Conservation (phyloP, 2,888 invertebrate genomes). For the Bembecia ichneumoniformis region DNA sequence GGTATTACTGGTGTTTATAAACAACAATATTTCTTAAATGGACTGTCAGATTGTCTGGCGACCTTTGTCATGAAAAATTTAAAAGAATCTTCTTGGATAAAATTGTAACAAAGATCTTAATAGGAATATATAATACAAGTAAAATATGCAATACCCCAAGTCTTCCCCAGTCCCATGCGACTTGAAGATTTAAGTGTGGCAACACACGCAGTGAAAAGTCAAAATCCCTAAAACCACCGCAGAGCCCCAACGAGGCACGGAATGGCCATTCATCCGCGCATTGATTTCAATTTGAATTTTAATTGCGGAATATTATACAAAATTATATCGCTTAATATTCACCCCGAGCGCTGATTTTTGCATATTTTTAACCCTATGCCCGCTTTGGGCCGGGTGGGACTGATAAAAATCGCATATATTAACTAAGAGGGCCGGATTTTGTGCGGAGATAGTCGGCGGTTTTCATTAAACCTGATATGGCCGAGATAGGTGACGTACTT, state of each 20-base stretch:
- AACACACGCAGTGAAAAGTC: constrained; percentile 6
- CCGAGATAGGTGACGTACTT: constrained; percentile 49
- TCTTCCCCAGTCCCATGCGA: constrained; percentile 14
- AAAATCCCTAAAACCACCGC: constrained; percentile 5
- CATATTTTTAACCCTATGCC: constrained; percentile 62
- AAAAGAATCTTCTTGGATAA: too few relatives aligned
- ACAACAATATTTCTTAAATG: too few relatives aligned
- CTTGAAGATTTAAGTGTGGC: constrained; percentile 25
- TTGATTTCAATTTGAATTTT: constrained; percentile 75
- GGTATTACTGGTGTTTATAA: too few relatives aligned
- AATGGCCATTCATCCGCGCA: constrained; percentile 52
- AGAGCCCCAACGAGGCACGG: constrained; percentile 10
- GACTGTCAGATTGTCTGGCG: too few relatives aligned
- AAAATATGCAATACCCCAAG: too few relatives aligned
- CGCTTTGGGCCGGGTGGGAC: constrained; percentile 22
- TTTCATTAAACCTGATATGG: constrained; percentile 57
- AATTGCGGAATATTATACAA: constrained; percentile 71
- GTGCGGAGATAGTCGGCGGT: constrained; percentile 40
- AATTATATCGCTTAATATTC: constrained; percentile 71
- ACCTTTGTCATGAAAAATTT: too few relatives aligned
- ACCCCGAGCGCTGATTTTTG: constrained; percentile 66
- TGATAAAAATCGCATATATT: constrained; percentile 66
- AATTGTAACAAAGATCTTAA: too few relatives aligned
- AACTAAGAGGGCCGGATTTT: constrained; percentile 35
- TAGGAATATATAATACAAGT: constrained; percentile 1